These are phyloP conservation scores for Ptycholaimellus sp. DNA, from an alignment of 2,888 invertebrate genomes.

Conservation along the genomic window DNA sequence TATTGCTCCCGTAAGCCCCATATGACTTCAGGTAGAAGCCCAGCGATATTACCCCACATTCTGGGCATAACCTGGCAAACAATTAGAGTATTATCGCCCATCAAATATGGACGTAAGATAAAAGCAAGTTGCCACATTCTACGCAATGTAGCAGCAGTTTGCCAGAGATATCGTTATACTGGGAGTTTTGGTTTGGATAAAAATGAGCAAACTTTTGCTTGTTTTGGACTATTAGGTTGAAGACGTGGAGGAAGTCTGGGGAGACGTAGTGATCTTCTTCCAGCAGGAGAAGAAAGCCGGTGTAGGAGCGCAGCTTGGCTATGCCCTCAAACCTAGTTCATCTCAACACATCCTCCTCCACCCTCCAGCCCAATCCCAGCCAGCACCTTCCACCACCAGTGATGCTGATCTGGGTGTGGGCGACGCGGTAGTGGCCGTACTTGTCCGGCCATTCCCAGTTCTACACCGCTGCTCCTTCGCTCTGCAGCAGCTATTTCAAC, in stretches of 20 bases:
- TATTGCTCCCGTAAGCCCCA: conserved; percentile 9
- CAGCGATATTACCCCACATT: conserved; percentile 69
- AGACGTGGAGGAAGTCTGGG: conserved; percentile 70
- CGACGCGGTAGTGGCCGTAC: conserved; percentile 88
- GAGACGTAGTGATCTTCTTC: conserved; percentile 96
- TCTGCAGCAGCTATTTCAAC: no score
- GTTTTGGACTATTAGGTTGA: conserved; percentile 47
- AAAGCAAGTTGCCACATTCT: no score
- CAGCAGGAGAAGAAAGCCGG: conserved; percentile 60
- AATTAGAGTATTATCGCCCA: no score
- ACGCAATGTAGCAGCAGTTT: conserved; percentile 4
- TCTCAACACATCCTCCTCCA: no score
- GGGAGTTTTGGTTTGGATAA: not conserved
- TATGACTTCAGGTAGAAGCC: conserved; percentile 71
- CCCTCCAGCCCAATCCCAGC: not conserved
- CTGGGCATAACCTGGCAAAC: conserved; percentile 56
- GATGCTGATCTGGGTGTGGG: conserved; percentile 82
- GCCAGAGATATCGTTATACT: no score
- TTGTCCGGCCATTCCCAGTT: conserved; percentile 76
- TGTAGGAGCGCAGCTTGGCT: conserved; percentile 57
- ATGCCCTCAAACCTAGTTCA: conserved; percentile 59
- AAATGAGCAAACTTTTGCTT: conserved; percentile 12
- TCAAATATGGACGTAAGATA: no score
- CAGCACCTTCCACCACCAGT: conserved; percentile 99
- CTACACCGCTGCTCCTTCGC: conserved; percentile 56